Conservation (phyloP, 2,797 vertebrate genomes). For the Podarcis siculus region DNA sequence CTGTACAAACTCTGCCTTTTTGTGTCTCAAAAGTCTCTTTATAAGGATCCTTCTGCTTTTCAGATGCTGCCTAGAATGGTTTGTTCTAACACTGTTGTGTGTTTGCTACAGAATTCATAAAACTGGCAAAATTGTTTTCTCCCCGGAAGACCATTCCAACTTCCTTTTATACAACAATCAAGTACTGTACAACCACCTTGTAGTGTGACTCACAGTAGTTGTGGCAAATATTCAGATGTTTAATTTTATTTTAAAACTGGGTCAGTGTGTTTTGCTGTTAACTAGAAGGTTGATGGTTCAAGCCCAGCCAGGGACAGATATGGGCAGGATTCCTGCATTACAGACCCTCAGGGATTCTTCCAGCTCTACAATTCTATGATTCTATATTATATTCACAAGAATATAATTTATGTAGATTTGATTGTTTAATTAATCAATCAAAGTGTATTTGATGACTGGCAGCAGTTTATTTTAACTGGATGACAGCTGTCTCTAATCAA, state of each 20-base stretch:
- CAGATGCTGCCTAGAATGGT: conserved; percentile 23
- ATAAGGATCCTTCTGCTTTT: conserved; percentile 4
- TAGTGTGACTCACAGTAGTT: neutral
- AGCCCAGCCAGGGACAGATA: too few species aligned
- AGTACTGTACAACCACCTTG: neutral
- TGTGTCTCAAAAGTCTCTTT: neutral
- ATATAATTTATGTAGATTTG: neutral
- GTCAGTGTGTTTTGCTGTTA: too few species aligned
- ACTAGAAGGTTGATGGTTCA: too few species aligned
- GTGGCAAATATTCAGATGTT: neutral
- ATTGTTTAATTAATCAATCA: neutral
- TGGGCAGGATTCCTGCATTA: too few species aligned
- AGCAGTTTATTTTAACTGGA: too few species aligned
- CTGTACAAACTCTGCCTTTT: neutral
- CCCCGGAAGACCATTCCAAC: neutral
- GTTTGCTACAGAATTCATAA: conserved; percentile 32
- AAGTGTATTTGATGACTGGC: neutral
- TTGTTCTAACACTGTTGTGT: conserved; percentile 1
- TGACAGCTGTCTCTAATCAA: neutral
- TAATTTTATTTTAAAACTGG: neutral
- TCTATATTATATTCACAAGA: too few species aligned
- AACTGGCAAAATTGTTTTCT: conserved; percentile 14
- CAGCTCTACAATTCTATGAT: too few species aligned
- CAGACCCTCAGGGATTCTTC: too few species aligned
- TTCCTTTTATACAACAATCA: neutral